Conservation (phyloP, 2,113 vertebrate genomes). For the Vulpes lagopus region DNA sequence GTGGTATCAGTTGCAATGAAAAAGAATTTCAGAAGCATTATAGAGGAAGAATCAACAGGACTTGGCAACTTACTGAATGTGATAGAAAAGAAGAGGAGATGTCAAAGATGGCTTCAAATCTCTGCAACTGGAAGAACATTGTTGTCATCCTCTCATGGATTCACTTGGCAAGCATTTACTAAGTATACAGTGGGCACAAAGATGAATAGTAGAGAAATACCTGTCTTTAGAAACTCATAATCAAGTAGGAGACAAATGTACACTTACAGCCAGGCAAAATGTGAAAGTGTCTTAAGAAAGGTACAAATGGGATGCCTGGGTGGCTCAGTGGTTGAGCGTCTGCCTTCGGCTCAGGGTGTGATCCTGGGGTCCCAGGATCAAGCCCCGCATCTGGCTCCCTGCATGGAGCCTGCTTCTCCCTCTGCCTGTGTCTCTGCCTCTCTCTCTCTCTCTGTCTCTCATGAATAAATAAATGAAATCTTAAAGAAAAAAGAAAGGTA, state of each 20-base stretch:
- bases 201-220: constrained; percentile 26
- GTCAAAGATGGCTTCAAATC: neutral
- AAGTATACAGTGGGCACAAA: neutral
- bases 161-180: neutral
- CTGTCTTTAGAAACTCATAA: constrained; percentile 23
- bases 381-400: no score
- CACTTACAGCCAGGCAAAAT: neutral
- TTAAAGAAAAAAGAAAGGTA: neutral
- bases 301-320: neutral
- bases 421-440: no score
- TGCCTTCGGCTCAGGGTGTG: no score
- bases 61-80: neutral
- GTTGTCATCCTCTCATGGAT: neutral
- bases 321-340: no score
- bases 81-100: neutral
- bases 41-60: neutral
- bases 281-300: constrained; percentile 6
- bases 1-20: neutral
- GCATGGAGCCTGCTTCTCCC: no score
- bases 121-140: neutral
- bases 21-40: constrained; percentile 36
- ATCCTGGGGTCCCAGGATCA: no score
- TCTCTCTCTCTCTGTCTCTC: no score
- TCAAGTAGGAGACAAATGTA: neutral
- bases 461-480: no score